These are phyloP conservation scores for Reinhardtius hippoglossoides DNA, from an alignment of 2,113 vertebrate genomes.

Conservation along the genomic window DNA sequence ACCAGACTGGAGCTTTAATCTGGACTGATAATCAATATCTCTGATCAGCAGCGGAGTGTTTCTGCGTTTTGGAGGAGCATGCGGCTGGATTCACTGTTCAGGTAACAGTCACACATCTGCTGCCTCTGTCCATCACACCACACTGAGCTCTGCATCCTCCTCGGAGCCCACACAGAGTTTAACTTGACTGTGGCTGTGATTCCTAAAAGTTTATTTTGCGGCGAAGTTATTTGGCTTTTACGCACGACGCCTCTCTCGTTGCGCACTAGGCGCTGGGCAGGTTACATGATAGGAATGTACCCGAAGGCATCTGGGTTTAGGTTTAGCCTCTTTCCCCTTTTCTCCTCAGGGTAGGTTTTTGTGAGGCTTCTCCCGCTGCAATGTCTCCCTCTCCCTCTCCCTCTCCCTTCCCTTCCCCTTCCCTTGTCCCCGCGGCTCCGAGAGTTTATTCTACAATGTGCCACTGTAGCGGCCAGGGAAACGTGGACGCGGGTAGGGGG, in stretches of 20 bases:
- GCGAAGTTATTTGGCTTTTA: conserved; percentile 56
- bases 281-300: conserved; percentile 52
- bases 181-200: not conserved
- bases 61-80: conserved; percentile 55
- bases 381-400: not conserved
- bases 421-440: conserved; percentile 24
- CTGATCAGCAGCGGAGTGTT: conserved; percentile 14
- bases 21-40: conserved; percentile 45
- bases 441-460: conserved; percentile 63
- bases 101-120: conserved; percentile 59
- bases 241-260: conserved; percentile 45
- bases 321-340: not conserved
- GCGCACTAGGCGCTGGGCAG: conserved; percentile 34
- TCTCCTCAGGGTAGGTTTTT: conserved; percentile 36
- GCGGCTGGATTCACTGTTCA: conserved; percentile 69
- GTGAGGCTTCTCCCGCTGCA: not conserved
- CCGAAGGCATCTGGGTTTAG: conserved; percentile 46
- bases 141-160: conserved; percentile 23
- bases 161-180: not conserved
- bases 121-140: conserved; percentile 4
- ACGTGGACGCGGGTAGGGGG: conserved; percentile 78
- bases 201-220: conserved; percentile 11
- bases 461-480: conserved; percentile 75
- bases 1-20: conserved; percentile 29
- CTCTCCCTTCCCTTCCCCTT: not conserved